Conservation (phyloP, 2,888 invertebrate genomes). For the Linnaemya vulpina region DNA sequence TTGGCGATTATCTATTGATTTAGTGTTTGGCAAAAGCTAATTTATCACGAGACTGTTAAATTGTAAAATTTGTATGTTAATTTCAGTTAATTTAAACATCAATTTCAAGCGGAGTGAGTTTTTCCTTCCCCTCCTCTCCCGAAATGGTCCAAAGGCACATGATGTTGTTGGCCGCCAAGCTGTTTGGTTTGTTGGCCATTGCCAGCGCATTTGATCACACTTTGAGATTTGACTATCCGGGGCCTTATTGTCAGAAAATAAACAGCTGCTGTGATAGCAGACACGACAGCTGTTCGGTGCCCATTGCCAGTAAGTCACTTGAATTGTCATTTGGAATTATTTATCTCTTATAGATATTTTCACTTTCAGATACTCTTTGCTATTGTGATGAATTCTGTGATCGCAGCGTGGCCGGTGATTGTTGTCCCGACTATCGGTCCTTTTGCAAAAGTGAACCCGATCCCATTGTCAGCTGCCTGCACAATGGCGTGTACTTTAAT, state of each 20-base stretch:
- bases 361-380: constrained; percentile 89
- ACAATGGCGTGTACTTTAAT: constrained; percentile 84
- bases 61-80: constrained; percentile 3
- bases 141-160: constrained; percentile 55
- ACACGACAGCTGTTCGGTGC: constrained; percentile 91
- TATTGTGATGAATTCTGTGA: constrained; percentile 98
- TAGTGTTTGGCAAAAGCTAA: background rate
- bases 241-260: constrained; percentile 80
- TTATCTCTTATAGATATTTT: background rate
- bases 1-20: constrained; percentile 3
- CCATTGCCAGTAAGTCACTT: constrained; percentile 86
- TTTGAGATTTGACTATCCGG: constrained; percentile 79
- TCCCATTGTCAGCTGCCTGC: constrained; percentile 81
- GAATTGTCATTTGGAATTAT: background rate
- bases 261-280: constrained; percentile 89
- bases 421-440: constrained; percentile 95
- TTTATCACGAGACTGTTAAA: background rate
- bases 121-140: background rate
- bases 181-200: constrained; percentile 56
- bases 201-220: constrained; percentile 77
- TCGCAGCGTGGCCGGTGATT: constrained; percentile 88
- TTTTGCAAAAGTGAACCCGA: constrained; percentile 86
- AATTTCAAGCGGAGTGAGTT: constrained; percentile 11
- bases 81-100: constrained; percentile 45
- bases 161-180: constrained; percentile 50